Evolutionary conservation across 2,797 vertebrate genomes (phyloP).

Genomic region (Phrynocephalus vlangalii): DNA sequence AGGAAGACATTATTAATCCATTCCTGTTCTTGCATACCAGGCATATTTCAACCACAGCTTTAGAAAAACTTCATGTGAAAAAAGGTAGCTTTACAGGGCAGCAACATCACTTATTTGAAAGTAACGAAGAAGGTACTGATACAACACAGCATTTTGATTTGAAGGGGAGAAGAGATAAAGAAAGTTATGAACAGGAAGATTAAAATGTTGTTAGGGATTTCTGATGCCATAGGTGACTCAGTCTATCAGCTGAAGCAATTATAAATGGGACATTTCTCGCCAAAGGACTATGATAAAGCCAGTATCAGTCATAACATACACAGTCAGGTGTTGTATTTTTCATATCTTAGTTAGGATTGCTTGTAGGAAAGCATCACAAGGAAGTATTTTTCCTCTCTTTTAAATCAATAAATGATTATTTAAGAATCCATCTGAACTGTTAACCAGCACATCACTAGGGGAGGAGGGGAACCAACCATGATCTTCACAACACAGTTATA

Average conservation of each 20-base stretch:
- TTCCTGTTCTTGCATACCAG: slow-evolving; percentile 29
- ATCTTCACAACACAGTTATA: too few relatives aligned
- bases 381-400: background rate
- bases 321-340: background rate
- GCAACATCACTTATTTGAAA: background rate
- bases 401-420: background rate
- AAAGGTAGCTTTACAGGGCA: background rate
- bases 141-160: background rate
- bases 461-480: too few relatives aligned
- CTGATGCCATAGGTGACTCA: background rate
- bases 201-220: background rate
- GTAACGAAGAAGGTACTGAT: background rate
- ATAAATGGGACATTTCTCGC: background rate
- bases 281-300: background rate
- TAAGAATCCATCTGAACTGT: too few relatives aligned
- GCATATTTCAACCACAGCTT: slow-evolving; percentile 13
- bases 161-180: background rate
- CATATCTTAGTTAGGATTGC: background rate
- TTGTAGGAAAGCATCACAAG: background rate
- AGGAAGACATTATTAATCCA: slow-evolving; percentile 32
- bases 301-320: background rate
- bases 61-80: background rate
- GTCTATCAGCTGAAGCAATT: too few relatives aligned
- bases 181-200: background rate
- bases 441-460: too few relatives aligned